Conservation (phyloP, 2,888 invertebrate species). For the Pachycephus smyrnensis region DNA sequence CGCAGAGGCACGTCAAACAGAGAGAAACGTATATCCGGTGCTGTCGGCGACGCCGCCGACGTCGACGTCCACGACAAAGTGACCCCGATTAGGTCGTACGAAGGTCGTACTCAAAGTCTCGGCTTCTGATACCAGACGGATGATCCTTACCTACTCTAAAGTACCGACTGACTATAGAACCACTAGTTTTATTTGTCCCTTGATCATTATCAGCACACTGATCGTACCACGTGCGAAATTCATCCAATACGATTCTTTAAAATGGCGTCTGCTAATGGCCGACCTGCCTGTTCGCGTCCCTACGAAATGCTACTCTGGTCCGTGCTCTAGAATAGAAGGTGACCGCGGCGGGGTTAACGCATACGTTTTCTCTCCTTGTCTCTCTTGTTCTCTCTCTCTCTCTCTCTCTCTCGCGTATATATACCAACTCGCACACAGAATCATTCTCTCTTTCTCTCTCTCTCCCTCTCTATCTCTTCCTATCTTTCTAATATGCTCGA, state of each 20-base stretch:
- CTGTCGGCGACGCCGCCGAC: neutral
- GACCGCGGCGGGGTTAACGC: slow-evolving; percentile 47
- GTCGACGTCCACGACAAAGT: neutral
- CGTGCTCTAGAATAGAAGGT: slow-evolving; percentile 55
- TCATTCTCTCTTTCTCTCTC: neutral
- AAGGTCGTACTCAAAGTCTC: neutral
- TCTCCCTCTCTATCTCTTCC: neutral
- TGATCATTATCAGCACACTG: neutral
- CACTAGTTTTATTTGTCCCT: neutral
- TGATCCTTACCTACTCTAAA: neutral
- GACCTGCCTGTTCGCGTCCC: neutral
- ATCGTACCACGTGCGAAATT: slow-evolving; percentile 3
- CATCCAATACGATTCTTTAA: neutral
- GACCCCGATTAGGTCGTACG: neutral
- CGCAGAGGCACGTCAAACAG: neutral
- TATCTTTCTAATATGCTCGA: neutral
- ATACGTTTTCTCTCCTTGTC: slow-evolving; percentile 11
- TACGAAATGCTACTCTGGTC: slow-evolving; percentile 17
- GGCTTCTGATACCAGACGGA: neutral
- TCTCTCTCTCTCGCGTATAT: neutral
- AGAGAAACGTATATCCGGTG: neutral
- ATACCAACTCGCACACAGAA: neutral
- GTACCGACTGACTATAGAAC: neutral
- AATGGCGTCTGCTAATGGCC: neutral
- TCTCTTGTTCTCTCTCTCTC: neutral